Evolutionary conservation across 2,113 vertebrate species (phyloP), one percentile per base, ranked within the genome.

Genomic region (Pogona vitticeps): DNA sequence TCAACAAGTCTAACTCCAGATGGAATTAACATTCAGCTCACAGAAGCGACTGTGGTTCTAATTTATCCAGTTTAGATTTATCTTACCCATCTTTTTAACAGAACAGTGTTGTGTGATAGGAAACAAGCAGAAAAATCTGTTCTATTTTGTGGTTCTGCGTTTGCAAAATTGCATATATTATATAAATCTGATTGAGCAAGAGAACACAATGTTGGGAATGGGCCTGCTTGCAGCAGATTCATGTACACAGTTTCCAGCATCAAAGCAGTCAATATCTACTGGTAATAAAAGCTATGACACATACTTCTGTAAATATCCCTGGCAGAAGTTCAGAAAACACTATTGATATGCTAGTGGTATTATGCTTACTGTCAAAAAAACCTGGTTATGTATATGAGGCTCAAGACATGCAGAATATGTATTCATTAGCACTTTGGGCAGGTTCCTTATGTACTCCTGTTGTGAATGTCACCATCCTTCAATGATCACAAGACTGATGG

Each of bases 401-500:
- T 36, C 52, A 85, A 87, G 46, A 93, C 73, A 56, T 40, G 6
- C 91, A 80, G 40, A 79, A 73, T 18, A 23, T 6, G 15, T 73
- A 85, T 91, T 93, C 46, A 89, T 91, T 90, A 88, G 77, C 2
- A 93, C 67, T 58, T 58, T 72, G 81, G 82, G 86, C 87, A 82
- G 46, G 89, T 88, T 92, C 88, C 82, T 92, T 87, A 42, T 68
- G 68, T 71, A 76, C 85, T 90, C 87, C 76, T 82, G 68, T 63
- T 90, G 84, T 72, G 90, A 91, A 94, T 91, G 89, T 88, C 93
- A 93, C 70, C 63, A 40, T 89, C 85, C 91, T 92, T 92, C 26
- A 3, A 68, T 71, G 52, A 90, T 84, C 83, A 83, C 63, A 83
- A 90, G 89, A 90, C 68, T 88, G 90, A 94, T 88, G 89, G 85